Conservation (phyloP, 2,113 vertebrate genomes). For the Cavia porcellus region DNA sequence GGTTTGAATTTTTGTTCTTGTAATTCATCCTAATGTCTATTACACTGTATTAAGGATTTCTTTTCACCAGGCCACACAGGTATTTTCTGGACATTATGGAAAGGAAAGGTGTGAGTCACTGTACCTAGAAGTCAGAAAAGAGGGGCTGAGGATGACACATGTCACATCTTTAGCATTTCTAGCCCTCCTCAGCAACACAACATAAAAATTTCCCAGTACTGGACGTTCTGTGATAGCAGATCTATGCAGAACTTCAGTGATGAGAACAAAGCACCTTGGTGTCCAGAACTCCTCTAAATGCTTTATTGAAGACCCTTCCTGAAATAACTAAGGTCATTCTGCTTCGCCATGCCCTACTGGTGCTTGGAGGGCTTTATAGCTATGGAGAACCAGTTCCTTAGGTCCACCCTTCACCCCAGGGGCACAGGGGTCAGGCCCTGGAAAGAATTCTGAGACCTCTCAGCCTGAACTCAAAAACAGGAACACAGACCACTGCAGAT, state of each 20-base stretch:
- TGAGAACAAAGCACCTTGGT: not conserved
- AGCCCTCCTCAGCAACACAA: not conserved
- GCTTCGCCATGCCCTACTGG: not conserved
- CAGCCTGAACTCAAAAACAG: not conserved
- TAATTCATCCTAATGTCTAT: not conserved
- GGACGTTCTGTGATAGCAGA: not conserved
- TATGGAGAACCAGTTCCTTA: too few species aligned
- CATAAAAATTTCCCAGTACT: not conserved
- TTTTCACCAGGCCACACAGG: not conserved
- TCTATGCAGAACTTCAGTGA: not conserved
- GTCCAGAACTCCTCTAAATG: not conserved
- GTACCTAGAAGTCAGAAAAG: not conserved
- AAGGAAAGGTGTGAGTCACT: not conserved
- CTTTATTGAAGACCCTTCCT: not conserved
- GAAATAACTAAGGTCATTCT: not conserved
- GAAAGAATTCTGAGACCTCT: not conserved
- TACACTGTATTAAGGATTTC: not conserved
- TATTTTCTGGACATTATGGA: not conserved
- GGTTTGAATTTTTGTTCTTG: not conserved
- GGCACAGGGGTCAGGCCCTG: not conserved
- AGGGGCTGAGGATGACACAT: not conserved
- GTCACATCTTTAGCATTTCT: not conserved
- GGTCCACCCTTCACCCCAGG: not conserved
- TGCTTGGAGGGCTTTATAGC: accelerated
- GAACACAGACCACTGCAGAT: too few species aligned